Percentiles rank a stretch among this genome's conserved stretches.
These are phyloP conservation scores for Grapholita molesta DNA, from an alignment of 1,140 invertebrate genomes.

Conservation along the genomic window DNA sequence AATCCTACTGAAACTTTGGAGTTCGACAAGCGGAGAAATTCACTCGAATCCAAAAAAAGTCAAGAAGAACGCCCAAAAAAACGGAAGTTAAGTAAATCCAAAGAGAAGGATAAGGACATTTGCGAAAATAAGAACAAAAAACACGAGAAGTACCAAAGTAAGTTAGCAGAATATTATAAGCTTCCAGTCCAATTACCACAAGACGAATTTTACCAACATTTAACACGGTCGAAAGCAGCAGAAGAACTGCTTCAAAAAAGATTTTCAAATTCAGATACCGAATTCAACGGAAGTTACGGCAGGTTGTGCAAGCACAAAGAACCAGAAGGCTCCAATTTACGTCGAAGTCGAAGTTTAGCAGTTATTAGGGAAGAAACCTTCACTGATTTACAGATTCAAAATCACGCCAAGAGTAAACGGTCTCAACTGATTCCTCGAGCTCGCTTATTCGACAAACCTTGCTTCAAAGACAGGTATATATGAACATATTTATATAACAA, in stretches of 20 bases:
- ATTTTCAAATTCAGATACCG: conserved; percentile 67
- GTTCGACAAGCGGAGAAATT: conserved; percentile 64
- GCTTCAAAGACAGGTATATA: conserved; percentile 82
- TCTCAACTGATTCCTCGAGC: conserved; percentile 88
- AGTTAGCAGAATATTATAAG: conserved; percentile 70
- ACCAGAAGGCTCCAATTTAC: conserved; percentile 81
- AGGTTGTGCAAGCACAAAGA: conserved; percentile 73
- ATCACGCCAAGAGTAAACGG: conserved; percentile 80
- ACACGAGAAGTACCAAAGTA: conserved; percentile 72
- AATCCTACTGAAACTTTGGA: conserved; percentile 75
- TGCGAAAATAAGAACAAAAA: conserved; percentile 66
- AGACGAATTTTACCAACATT: conserved; percentile 73
- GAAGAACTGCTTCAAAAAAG: conserved; percentile 68
- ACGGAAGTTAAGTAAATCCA: conserved; percentile 58
- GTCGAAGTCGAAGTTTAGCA: conserved; percentile 85
- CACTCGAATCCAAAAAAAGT: conserved; percentile 57
- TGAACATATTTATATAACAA: not conserved
- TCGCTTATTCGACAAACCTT: conserved; percentile 85
- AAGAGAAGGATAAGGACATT: conserved; percentile 50
- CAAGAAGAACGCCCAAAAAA: conserved; percentile 66
- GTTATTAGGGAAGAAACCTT: conserved; percentile 87
- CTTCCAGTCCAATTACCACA: conserved; percentile 65
- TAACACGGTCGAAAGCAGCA: conserved; percentile 67
- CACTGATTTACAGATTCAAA: conserved; percentile 81
- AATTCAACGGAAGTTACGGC: conserved; percentile 70